Evolutionary conservation across 2,113 vertebrate genomes (phyloP), one percentile per base, ranked within the genome.

Genomic region (Melierax canorus): DNA sequence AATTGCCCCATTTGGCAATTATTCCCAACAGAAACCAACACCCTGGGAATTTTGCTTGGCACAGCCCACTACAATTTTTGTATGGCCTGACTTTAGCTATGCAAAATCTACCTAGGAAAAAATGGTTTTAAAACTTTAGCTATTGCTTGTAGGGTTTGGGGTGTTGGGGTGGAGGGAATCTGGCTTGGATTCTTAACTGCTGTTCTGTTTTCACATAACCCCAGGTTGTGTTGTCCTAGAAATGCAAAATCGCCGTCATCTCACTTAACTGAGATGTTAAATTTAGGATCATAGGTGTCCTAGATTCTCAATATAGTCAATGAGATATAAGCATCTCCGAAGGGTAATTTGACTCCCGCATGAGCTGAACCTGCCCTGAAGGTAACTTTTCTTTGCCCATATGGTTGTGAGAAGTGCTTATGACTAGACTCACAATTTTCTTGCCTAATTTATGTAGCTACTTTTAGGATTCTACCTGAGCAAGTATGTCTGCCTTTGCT

Each of bases 231-330:
- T 97, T 88, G 90, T 66, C 90, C 95, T 94, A 92, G 90, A 95
- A 95, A 95, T 55, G 38, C 26, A 60, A 92, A 97, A 89, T 96
- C 66, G 56, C 50, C 88, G 76, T 94, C 80, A 63, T 84, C 56
- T 84, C 60, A 12, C 83, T 92, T 89, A 67, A 86, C 89, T 51
- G 80, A 89, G 72, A 13, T 30, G 76, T 96, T 97, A 96, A 96
- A 96, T 95, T 96, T 96, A 95, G 96, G 64, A 89, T 89, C 68
- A 55, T 34, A 46, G 7, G 6, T 86, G 94, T 89, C 96, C 96
- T 71, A 95, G 86, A 94, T 96, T 96, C 95, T 89, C 80, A 81
- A 77, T 94, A 91, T 89, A 97, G 91, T 92, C 80, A 77, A 51
- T 86, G 80, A 95, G 89, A 50, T 36, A 55, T 7, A 55, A 75